A percentile compares a stretch with the other conserved stretches of the same genome.
These are phyloP conservation scores for Corapipo altera DNA, from an alignment of 2,113 vertebrate genomes.

Conservation along the genomic window DNA sequence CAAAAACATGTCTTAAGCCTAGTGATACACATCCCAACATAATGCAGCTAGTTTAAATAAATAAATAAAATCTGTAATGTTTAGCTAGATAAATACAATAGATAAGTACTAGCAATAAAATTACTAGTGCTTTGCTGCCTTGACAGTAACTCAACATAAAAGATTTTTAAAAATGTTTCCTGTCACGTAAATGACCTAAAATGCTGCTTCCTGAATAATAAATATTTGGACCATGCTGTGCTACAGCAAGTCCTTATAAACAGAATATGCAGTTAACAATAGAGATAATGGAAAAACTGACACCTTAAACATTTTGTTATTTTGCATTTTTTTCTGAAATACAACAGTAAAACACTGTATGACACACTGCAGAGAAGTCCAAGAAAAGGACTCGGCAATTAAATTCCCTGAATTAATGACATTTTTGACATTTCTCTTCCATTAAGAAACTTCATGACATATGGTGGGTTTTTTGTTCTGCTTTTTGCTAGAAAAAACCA, in stretches of 20 bases:
- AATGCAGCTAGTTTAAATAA: background rate
- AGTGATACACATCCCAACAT: background rate
- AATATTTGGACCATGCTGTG: background rate
- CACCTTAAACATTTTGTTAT: background rate
- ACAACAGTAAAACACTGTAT: background rate
- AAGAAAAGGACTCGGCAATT: background rate
- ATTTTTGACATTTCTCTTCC: constrained; percentile 27
- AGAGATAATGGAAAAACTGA: background rate
- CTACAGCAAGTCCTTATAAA: background rate
- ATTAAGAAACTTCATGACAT: background rate
- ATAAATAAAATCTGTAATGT: background rate
- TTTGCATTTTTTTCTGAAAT: background rate
- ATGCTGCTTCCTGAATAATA: background rate
- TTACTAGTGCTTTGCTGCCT: background rate
- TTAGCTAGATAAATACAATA: background rate
- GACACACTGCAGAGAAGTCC: background rate
- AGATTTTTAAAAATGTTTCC: background rate
- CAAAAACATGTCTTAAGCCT: background rate
- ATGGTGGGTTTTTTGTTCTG: background rate
- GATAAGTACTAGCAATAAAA: background rate
- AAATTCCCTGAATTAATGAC: constrained; percentile 3
- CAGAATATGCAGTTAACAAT: background rate
- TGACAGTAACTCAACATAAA: background rate
- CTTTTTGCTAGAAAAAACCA: background rate
- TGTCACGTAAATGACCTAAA: constrained; percentile 13